phyloP scores from a whole-genome alignment of 1,140 invertebrate species.

The Heliconius melpomene region DNA sequence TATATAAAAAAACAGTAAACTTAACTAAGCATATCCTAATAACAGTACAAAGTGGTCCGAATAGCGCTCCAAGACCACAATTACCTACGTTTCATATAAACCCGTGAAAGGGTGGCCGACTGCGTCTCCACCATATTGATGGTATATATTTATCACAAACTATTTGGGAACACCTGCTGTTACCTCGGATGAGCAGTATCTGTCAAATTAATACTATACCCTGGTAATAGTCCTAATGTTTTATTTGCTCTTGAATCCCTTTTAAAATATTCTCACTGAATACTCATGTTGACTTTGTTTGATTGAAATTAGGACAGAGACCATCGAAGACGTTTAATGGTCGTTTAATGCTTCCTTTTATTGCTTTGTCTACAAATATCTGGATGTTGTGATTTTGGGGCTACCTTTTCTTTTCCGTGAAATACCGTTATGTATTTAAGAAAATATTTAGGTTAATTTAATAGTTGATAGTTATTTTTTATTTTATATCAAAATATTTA shows the following conservation, averaged over 20 bases:
- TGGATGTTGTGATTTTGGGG: neutral
- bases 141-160: constrained; percentile 70
- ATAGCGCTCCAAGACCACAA: constrained; percentile 51
- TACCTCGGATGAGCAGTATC: constrained; percentile 57
- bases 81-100: constrained; percentile 51
- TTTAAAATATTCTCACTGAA: constrained; percentile 46
- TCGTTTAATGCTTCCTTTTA: constrained; percentile 1
- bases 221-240: constrained; percentile 48
- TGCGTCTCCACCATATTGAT: constrained; percentile 55
- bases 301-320: constrained; percentile 35
- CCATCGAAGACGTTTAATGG: constrained; percentile 21
- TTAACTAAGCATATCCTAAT: neutral
- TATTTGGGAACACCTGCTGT: constrained; percentile 75
- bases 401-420: neutral
- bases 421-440: neutral
- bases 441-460: too few relatives aligned
- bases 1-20: neutral
- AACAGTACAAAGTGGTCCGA: constrained; percentile 20
- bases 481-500: too few relatives aligned
- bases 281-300: constrained; percentile 33
- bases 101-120: constrained; percentile 57
- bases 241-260: constrained; percentile 59
- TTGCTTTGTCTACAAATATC: neutral
- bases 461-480: too few relatives aligned
- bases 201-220: constrained; percentile 56